Conservation (phyloP, 2,113 vertebrate genomes). For the Rhombomys opimus region DNA sequence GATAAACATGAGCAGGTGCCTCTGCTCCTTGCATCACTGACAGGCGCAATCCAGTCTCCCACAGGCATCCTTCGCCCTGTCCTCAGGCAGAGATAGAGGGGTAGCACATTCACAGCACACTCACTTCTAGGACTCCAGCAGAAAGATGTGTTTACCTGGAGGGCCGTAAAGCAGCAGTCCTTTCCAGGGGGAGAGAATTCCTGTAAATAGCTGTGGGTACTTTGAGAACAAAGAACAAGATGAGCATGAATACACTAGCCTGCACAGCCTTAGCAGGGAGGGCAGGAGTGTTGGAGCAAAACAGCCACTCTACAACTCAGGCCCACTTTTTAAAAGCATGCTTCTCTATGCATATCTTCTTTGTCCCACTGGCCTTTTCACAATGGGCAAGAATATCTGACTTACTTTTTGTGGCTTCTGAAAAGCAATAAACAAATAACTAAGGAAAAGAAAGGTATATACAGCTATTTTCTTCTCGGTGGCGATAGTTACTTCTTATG, state of each 20-base stretch:
- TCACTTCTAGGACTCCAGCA: not conserved
- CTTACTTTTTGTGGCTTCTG: constrained; percentile 21
- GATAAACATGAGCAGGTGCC: not conserved
- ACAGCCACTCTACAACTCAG: too few relatives aligned
- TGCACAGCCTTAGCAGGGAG: not conserved
- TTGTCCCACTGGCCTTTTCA: not conserved
- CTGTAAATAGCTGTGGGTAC: constrained; percentile 97
- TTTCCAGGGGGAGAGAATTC: constrained; percentile 98
- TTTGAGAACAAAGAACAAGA: constrained; percentile 77
- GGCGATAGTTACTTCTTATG: not conserved
- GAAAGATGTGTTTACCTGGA: constrained; percentile 88
- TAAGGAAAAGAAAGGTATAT: not conserved
- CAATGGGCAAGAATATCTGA: not conserved
- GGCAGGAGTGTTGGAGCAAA: not conserved
- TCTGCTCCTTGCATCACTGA: not conserved
- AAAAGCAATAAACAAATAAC: not conserved
- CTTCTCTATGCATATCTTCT: not conserved
- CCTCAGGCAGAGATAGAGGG: not conserved
- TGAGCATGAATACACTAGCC: not conserved
- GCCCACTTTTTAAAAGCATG: not conserved
- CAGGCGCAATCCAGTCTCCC: not conserved
- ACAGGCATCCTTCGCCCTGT: not conserved
- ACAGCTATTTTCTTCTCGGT: not conserved
- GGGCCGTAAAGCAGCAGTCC: constrained; percentile 96
- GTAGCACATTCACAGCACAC: not conserved